Percentiles rank a stretch among this genome's conserved stretches.
Conservation (phyloP, 2,888 invertebrate species). For the Drosophila vallismaia region DNA sequence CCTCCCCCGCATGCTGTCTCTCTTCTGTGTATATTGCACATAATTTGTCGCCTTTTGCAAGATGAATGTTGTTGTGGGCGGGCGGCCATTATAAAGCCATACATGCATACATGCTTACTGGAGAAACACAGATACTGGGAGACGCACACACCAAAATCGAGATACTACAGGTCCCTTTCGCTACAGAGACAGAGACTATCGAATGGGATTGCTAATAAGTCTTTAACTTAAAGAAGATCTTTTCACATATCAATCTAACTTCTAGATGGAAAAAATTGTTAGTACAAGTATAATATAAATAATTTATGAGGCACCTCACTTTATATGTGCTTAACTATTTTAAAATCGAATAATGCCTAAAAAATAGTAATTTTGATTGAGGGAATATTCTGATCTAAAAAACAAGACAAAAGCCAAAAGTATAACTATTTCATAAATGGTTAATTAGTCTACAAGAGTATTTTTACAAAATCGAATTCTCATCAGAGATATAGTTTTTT, state of each 20-base stretch:
- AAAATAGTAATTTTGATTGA: no score
- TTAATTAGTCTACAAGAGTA: no score
- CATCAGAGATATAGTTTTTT: no score
- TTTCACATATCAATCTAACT: neutral
- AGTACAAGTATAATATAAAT: no score
- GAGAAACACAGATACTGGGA: constrained; percentile 12
- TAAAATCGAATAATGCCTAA: no score
- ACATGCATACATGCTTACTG: constrained; percentile 36
- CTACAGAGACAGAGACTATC: neutral
- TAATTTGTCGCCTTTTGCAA: constrained; percentile 78
- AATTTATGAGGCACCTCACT: no score
- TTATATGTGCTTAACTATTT: no score
- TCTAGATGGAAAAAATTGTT: no score
- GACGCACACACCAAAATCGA: neutral
- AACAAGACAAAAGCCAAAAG: no score
- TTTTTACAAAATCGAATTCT: no score
- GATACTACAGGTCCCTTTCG: neutral
- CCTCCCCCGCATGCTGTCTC: constrained; percentile 54
- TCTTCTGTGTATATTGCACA: constrained; percentile 72
- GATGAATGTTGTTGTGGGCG: constrained; percentile 68
- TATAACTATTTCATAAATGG: no score
- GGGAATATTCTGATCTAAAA: no score
- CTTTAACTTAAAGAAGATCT: neutral
- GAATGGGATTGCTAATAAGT: neutral
- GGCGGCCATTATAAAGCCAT: constrained; percentile 47